Base-by-base conservation (phyloP, 1,140 invertebrate genomes). In the Temnothorax longispinosus region DNA sequence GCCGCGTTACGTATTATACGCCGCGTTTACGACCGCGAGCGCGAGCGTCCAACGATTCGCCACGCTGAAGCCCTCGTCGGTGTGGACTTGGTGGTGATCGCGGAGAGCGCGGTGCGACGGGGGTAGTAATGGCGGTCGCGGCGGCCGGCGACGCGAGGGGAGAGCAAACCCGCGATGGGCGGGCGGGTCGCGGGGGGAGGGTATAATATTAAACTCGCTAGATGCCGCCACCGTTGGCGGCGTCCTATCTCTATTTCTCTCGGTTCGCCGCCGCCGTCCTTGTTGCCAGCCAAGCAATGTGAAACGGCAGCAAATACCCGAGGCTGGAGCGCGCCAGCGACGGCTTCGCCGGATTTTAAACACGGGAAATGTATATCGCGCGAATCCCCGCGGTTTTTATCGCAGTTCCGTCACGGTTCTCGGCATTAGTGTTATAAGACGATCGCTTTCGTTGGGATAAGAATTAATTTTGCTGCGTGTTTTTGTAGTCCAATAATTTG, bases 191-290 rank as follows among this genome's bases (percentile, higher is more conserved):
- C 69, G 67, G 64, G 27, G 6, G 72, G 50, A 86, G 64, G 82
- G 11, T 47, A 69, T 86, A 88, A 88, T 89, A 86, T 91, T 76
- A 88, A 91, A 75, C 76, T 84, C 78, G 65, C 75, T 87, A 85
- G 90, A 85, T 81, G 90, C 86, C 93, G 92, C 91, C 87, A 90
- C 87, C 64, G 91, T 89, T 86, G 91, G 93, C 93, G 93, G 93
- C 93, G 93, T 94, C 93, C 93, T 93, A 92, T 93, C 91, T 91
- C 92, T 88, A 78, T 93, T 92, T 92, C 92, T 85, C 71, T 93
- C 78, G 86, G 41, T 47, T 80, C 69, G 47, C 71, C 72, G n/a
- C 71, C 71, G 69, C 65, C 54, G 54, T 88, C 89, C 56, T 86
- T 89, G 75, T 90, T 58, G 69, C 27, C 60, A 65, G 11, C 21